Evolutionary conservation across 2,113 vertebrate species (phyloP).

Genomic region (Syrrhaptes paradoxus): DNA sequence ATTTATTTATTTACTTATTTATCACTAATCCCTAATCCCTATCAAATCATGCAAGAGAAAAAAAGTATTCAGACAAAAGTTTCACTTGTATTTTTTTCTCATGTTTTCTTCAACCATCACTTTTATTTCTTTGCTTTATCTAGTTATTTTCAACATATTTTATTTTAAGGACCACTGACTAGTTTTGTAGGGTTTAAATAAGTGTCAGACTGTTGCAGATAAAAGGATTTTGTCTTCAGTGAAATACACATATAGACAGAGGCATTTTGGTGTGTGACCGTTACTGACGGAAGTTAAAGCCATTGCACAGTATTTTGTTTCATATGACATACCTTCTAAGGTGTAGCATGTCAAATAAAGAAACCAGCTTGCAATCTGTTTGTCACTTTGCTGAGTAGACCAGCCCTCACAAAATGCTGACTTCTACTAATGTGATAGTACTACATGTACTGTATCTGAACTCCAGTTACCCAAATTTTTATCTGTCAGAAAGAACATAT

Average conservation of each 20-base stretch:
- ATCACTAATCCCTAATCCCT: not conserved
- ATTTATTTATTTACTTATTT: not conserved
- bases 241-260: not conserved
- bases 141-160: not conserved
- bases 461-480: not conserved
- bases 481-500: not conserved
- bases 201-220: not conserved
- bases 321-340: not conserved
- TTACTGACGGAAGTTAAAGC: not conserved
- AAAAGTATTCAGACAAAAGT: not conserved
- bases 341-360: not conserved
- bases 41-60: not conserved
- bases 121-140: not conserved
- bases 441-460: not conserved
- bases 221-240: not conserved
- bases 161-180: not conserved
- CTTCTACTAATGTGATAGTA: not conserved
- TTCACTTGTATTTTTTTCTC: not conserved
- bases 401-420: not conserved
- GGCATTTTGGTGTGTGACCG: not conserved
- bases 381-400: not conserved
- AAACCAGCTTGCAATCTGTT: not conserved
- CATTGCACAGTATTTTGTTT: not conserved
- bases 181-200: not conserved
- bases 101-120: not conserved